Evolutionary conservation across 2,797 vertebrate species (phyloP), one percentile per base, ranked within the genome.

Genomic region (Pristis pectinata): DNA sequence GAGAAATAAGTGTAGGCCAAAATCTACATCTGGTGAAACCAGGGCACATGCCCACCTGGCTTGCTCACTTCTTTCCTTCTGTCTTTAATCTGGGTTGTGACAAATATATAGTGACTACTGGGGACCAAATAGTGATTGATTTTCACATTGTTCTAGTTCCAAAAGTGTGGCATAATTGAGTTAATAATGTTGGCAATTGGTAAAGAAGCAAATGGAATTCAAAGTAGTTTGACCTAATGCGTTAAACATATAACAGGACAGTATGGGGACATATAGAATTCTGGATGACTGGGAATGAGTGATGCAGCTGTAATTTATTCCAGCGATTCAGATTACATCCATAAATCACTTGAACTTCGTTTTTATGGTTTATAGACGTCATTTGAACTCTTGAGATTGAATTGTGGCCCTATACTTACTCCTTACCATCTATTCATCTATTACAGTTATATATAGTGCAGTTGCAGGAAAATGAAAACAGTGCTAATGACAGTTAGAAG

Each of bases 331-430:
- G 59, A 89, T 89, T 89, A 89, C 85, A 64, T 89, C 85, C 87
- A 91, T 91, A 91, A 91, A 91, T 91, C 87, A 91, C 87, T 91
- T 64, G 87, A 91, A 91, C 87, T 91, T 91, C 61, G n/a, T 91
- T 91, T 91, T 91, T 67, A 91, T 91, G 87, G 87, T 91, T 91
- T 91, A 91, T 91, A 67, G 59, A 91, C 11, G 87, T 67, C 87
- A 91, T 91, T 37, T 91, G 87, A 91, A 67, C 87, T 91, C 87
- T 67, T 67, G 59, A 91, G 87, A 91, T 91, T 91, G 87, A 91
- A 91, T 67, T 91, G 87, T 37, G 59, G 87, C 22, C n/a, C 87
- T 91, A 37, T 67, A 91, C 59, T 91, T 67, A 64, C 87, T 91
- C 87, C 87, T 91, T 91, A 41, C 59, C 87, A 67, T 91, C 87